Conservation (phyloP, 37 sponge, comb jelly and placozoan species). For the Cliona cf. orientalis region DNA sequence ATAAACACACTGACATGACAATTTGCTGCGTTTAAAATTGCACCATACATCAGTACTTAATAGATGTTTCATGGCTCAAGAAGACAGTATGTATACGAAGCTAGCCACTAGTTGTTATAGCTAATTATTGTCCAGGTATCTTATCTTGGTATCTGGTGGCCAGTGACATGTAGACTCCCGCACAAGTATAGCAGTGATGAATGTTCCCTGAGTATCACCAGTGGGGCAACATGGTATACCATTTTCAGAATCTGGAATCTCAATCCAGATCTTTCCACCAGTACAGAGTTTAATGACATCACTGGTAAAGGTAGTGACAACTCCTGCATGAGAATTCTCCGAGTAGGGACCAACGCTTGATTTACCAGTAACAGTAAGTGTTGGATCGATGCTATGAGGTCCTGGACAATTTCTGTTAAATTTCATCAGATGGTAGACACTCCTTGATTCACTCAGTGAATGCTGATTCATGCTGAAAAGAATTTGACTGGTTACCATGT, state of each 20-base stretch:
- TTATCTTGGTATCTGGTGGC: conserved; percentile 13
- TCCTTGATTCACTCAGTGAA: background rate
- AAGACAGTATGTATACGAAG: too few species aligned
- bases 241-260: conserved; percentile 14
- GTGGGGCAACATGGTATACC: conserved; percentile 34
- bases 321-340: background rate
- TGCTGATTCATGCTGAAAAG: background rate
- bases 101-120: too few species aligned
- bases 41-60: too few species aligned
- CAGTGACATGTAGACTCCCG: conserved; percentile 39
- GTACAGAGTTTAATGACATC: conserved; percentile 34
- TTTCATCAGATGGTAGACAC: conserved; percentile 25
- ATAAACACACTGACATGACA: too few species aligned
- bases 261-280: conserved; percentile 40
- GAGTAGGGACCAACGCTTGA: background rate
- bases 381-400: background rate
- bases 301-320: conserved; percentile 15
- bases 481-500: conserved; percentile 40
- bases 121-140: background rate
- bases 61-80: too few species aligned
- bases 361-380: background rate
- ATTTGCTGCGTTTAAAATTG: too few species aligned
- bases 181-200: conserved; percentile 22
- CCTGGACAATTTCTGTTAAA: conserved; percentile 18
- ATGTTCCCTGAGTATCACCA: conserved; percentile 32